Base-by-base conservation (phyloP, 2,888 invertebrate species). In the Sphaeridia pumilis region DNA sequence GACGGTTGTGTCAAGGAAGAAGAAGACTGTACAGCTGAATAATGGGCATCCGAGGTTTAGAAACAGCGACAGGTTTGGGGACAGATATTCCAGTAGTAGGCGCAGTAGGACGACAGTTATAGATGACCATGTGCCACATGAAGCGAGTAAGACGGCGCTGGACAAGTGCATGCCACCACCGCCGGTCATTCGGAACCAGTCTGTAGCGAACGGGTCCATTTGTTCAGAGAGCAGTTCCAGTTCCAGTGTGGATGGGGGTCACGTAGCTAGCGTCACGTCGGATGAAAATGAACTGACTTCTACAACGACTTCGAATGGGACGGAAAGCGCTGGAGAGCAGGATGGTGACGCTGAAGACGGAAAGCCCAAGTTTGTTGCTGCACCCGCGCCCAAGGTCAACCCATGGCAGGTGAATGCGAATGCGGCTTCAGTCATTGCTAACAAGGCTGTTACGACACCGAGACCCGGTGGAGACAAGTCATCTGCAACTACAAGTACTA, bases 301-400 rank as follows among this genome's bases (percentile, higher is more conserved):
- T 10, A n/a, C n/a, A n/a, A n/a, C n/a, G n/a, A 21, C 38, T 21
- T 31, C 51, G 20, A 53, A 54, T 28, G 38, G 51, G 25, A 54
- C 48, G 24, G 57, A 57, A 45, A 55, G 49, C 46, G 57, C 49
- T 2, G 46, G 41, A 25, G 52, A 53, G 17, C 47, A 54, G 42
- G 49, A 49, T 24, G 38, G 47, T 38, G 44, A 31, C 10, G 21
- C 36, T 14, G 48, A 53, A 2, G 43, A 26, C 2, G 26, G 27
- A 12, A 51, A 51, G 28, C 46, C 54, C 24, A 86, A 85, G 68
- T 92, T 85, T 73, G 83, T 92, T 4, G 90, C 87, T 70, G 93
- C 92, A 17, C 90, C 92, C 5, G 75, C 86, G 63, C 92, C 92
- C 12, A 84, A 83, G 74, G 83, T 87, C 43, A 93, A 93, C 72